These are phyloP conservation scores for Pyrgus malvae DNA, from an alignment of 2,888 invertebrate species.

Conservation along the genomic window DNA sequence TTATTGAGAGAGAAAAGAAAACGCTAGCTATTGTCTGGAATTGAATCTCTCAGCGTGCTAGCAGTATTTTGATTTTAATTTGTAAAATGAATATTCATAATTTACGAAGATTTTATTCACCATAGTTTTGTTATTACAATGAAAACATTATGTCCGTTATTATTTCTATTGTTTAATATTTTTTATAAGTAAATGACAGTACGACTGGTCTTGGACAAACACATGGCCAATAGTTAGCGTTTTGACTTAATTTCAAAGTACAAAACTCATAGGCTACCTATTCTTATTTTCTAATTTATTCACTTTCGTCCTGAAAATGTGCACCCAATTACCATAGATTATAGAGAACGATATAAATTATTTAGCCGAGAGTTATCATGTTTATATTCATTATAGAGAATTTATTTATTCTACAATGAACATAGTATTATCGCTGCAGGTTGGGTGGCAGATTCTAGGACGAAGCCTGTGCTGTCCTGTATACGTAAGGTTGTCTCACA, in stretches of 20 bases:
- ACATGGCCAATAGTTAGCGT: slow-evolving; percentile 37
- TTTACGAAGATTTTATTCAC: no score
- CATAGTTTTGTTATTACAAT: neutral
- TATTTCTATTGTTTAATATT: no score
- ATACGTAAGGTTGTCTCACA: slow-evolving; percentile 42
- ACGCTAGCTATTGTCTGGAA: slow-evolving; percentile 29
- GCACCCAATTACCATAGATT: slow-evolving; percentile 52
- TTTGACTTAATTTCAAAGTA: slow-evolving; percentile 74
- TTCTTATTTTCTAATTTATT: slow-evolving; percentile 53
- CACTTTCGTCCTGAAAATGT: slow-evolving; percentile 58
- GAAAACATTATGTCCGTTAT: neutral
- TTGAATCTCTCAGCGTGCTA: slow-evolving; percentile 20
- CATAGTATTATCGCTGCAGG: slow-evolving; percentile 58
- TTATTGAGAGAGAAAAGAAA: slow-evolving; percentile 23
- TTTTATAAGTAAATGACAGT: no score
- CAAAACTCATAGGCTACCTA: slow-evolving; percentile 72
- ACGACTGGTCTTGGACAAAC: slow-evolving; percentile 14
- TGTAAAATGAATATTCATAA: neutral
- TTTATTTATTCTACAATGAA: slow-evolving; percentile 68
- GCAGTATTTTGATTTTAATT: neutral
- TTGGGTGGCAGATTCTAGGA: slow-evolving; percentile 53
- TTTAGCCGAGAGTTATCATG: slow-evolving; percentile 63
- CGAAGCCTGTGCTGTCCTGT: slow-evolving; percentile 30
- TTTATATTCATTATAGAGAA: slow-evolving; percentile 67
- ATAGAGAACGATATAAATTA: slow-evolving; percentile 68